Base-by-base conservation (phyloP, 2,888 invertebrate genomes). In the Microctonus hyperodae region DNA sequence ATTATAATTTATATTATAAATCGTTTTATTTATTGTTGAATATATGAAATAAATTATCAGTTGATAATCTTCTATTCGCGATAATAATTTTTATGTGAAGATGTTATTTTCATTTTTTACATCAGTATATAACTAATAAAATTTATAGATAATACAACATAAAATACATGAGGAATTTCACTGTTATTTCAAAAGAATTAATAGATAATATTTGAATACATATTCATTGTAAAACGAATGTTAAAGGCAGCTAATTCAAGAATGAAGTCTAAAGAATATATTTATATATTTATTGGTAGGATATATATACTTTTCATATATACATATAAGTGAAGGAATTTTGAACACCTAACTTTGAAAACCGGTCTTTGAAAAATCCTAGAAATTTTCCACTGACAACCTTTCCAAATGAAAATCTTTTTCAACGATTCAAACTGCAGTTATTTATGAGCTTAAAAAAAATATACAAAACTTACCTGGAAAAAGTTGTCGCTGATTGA, bases 391-490 rank as follows among this genome's bases (percentile, higher is more conserved):
- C 44, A 20, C 16, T 44, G 20, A 44, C 5, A 6, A 4, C 7
- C 16, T 4, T n/a, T 16, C n/a, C 3, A 13, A 2, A 6, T 1
- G 16, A 44, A 16, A 44, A n/a, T 16, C n/a, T 37, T 44, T 16
- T 44, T n/a, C 44, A 6, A 44, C 37, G 3, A 4, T 37, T 37
- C 37, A 5, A 37, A 37, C 13, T n/a, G n/a, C 37, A 58, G 1
- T 16, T 11, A 33, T 48, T 55, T 35, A n/a, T 37, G 35, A 37
- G 37, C 7, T 28, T 28, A 28, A 28, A 28, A 28, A 28, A 28
- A 28, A 28, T n/a, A 28, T 28, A 28, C 7, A 51, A 61, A 57
- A 70, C 73, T 67, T 67, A 73, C 73, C 64, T 67, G 22, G 53
- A 70, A 33, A 70, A 69, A 23, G 65, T 64, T 28, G 69, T 67